phyloP scores from a whole-genome alignment of 1,140 invertebrate species.

The Rhyzopertha dominica region DNA sequence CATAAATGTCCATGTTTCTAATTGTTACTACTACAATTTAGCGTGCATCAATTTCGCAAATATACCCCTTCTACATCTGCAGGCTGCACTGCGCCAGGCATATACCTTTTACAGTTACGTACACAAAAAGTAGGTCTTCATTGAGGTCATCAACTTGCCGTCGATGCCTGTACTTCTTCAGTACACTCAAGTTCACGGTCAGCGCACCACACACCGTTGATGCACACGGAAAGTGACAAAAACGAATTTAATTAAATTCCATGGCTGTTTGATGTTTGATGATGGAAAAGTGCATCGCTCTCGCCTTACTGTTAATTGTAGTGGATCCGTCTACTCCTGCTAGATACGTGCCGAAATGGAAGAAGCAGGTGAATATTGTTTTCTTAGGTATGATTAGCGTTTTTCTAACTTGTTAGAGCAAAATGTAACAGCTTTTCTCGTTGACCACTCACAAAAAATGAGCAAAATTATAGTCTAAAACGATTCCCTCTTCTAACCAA shows the following conservation, averaged over 20 bases:
- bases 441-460: no score
- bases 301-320: slow-evolving; percentile 15
- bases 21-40: no score
- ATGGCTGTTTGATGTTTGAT: slow-evolving; percentile 4
- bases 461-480: no score
- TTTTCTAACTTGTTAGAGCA: no score
- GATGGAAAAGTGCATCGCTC: slow-evolving; percentile 9
- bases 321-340: slow-evolving; percentile 34
- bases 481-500: no score
- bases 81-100: no score
- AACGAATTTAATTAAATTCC: no score
- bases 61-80: no score
- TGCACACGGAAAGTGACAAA: no score
- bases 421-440: no score
- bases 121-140: slow-evolving; percentile 23
- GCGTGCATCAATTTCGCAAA: no score
- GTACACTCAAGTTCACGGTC: slow-evolving; percentile 36
- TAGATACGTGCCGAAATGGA: slow-evolving; percentile 75
- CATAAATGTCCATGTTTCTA: no score
- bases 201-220: slow-evolving; percentile 5
- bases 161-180: slow-evolving; percentile 7
- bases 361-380: slow-evolving; percentile 59
- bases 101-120: slow-evolving; percentile 29
- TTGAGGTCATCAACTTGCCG: slow-evolving; percentile 30
- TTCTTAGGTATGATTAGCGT: slow-evolving; percentile 14